Percentiles rank a stretch among this genome's conserved stretches.
Evolutionary conservation across 2,113 vertebrate species (phyloP).

Genomic region (Nipponia nippon): DNA sequence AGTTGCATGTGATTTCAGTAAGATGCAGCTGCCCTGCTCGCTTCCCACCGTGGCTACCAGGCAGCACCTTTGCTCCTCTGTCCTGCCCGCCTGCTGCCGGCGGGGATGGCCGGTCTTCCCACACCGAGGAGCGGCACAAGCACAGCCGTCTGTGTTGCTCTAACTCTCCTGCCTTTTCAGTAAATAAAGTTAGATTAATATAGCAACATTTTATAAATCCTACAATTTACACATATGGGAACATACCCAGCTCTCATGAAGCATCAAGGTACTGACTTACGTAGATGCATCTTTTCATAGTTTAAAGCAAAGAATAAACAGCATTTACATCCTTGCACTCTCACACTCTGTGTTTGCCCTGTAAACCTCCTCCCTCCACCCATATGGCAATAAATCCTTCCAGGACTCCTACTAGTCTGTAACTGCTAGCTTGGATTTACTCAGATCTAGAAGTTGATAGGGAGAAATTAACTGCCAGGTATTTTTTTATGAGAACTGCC

Average conservation of each 20-base stretch:
- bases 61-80: not conserved
- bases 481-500: not conserved
- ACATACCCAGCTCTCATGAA: not conserved
- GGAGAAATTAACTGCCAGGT: not conserved
- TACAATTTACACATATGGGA: not conserved
- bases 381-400: not conserved
- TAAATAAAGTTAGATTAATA: not conserved
- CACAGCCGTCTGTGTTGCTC: fast-evolving
- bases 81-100: not conserved
- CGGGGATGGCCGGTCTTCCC: not conserved
- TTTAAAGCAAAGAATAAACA: not conserved
- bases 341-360: not conserved
- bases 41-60: not conserved
- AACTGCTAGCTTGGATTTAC: not conserved
- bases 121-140: not conserved
- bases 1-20: not conserved
- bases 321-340: not conserved
- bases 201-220: not conserved
- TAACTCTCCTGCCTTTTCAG: not conserved
- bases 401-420: not conserved
- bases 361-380: not conserved
- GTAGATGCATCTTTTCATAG: not conserved
- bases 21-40: not conserved
- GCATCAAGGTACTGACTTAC: not conserved
- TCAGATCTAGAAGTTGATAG: not conserved